phyloP scores from a whole-genome alignment of 2,888 invertebrate genomes.

The Morpho achilles region DNA sequence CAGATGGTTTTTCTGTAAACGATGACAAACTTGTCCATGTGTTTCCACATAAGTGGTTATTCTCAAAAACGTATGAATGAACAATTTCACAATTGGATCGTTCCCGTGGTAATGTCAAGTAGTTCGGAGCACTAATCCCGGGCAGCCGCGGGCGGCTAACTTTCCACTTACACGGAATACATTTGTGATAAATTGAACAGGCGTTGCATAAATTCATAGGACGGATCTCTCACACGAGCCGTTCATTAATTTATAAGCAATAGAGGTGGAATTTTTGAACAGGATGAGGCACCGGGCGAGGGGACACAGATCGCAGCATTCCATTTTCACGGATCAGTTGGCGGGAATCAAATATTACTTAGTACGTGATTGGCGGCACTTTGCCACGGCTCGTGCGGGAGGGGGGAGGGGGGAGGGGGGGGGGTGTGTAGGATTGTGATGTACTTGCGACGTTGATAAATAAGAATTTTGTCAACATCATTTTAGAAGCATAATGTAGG shows the following conservation, averaged over 20 bases:
- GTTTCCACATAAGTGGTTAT: too few species aligned
- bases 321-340: constrained; percentile 5
- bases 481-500: too few species aligned
- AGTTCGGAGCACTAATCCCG: too few species aligned
- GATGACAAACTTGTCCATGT: too few species aligned
- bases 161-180: too few species aligned
- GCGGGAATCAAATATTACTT: constrained; percentile 3
- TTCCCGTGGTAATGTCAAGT: too few species aligned
- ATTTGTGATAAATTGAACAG: background rate
- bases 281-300: constrained; percentile 11
- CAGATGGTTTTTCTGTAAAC: too few species aligned
- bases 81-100: too few species aligned
- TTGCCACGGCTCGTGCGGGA: background rate
- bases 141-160: too few species aligned
- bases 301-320: constrained; percentile 9
- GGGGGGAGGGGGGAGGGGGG: background rate
- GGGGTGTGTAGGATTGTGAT: background rate
- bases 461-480: too few species aligned
- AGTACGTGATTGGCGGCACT: background rate
- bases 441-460: too few species aligned
- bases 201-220: background rate
- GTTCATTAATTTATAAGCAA: constrained; percentile 3
- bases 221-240: background rate
- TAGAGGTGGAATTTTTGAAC: constrained; percentile 5
- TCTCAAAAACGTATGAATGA: too few species aligned